Evolutionary conservation across 2,888 invertebrate genomes (phyloP), one percentile per base, ranked within the genome.

Genomic region (Zhengitettix transpicula): DNA sequence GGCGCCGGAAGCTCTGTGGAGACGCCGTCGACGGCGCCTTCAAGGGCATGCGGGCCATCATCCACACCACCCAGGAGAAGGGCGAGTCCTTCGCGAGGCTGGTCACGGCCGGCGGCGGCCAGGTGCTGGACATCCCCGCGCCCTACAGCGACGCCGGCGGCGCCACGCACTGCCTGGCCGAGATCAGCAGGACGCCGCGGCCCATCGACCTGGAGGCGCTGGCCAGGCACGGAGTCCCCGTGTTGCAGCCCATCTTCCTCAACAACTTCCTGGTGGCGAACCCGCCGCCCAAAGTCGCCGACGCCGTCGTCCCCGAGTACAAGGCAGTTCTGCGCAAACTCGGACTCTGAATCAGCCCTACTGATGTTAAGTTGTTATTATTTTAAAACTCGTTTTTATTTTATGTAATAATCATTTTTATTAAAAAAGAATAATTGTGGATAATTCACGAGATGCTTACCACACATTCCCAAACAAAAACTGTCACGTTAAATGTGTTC

Each of bases 51-150:
- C 70, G 70, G 1, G 80, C 78, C 1, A 69, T 84, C 56, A 69
- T 86, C 59, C 78, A 81, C 68, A 79, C 87, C 60, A 78, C 81
- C 16, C 71, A 75, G 10, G 76, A 78, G 47, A 80, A 82, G 66
- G 75, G 78, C 57, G 80, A 77, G 40, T 81, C 83, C 65, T 81
- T 87, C 63, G 75, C 77, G 12, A 74, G 89, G 61, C 80, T 95
- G 0, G 78, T 94, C 51, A 75, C 77, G 58, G 89, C 90, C 0
- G 94, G 94, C 0, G 87, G 83, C 0, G 93, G 90, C 0, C 69
- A 68, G 1, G 82, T 89, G 40, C 72, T 85, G 0, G 77, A 81
- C 42, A 76, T 77, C 0, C 28, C 28, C 28, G 3, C 47, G n/a
- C 47, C 82, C 0, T 82, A 78, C 71, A 74, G 73, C 10, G 72